These are phyloP conservation scores for Malachius bipustulatus DNA, from an alignment of 2,888 invertebrate genomes.

Conservation along the genomic window DNA sequence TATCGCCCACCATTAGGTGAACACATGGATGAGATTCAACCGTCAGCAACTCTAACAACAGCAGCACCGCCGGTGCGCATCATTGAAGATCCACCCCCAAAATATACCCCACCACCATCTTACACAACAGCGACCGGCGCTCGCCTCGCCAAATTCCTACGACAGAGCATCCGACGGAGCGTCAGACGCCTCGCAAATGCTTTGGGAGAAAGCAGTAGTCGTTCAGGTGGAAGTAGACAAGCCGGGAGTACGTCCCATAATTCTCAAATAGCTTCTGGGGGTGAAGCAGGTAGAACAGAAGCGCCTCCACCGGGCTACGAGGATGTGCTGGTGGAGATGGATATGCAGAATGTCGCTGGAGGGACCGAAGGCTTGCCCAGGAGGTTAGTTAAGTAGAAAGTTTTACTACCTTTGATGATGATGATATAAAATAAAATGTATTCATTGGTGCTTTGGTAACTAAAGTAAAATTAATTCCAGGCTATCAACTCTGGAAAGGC, in stretches of 20 bases:
- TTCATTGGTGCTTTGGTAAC: too few species aligned
- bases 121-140: conserved; percentile 88
- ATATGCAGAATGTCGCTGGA: too few species aligned
- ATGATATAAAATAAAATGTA: too few species aligned
- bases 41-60: conserved; percentile 23
- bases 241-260: too few species aligned
- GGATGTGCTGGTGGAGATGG: conserved; percentile 50
- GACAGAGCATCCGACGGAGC: conserved; percentile 69
- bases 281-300: conserved; percentile 20
- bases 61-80: too few species aligned
- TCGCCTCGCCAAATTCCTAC: conserved; percentile 57
- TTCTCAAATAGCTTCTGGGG: conserved; percentile 15
- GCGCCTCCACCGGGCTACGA: conserved; percentile 52
- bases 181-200: conserved; percentile 53
- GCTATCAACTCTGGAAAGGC: conserved; percentile 27
- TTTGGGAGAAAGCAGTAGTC: conserved; percentile 38
- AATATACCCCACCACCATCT: conserved; percentile 87
- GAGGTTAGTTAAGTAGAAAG: conserved; percentile 10
- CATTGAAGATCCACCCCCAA: conserved; percentile 75
- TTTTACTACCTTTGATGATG: conserved; percentile 5
- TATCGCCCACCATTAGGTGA: conserved; percentile 61
- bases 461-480: too few species aligned
- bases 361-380: conserved; percentile 12
- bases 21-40: conserved; percentile 36
- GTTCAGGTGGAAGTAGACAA: conserved; percentile 22